phyloP scores from a whole-genome alignment of 1,140 invertebrate genomes.

The Drosophila kohkoa region DNA sequence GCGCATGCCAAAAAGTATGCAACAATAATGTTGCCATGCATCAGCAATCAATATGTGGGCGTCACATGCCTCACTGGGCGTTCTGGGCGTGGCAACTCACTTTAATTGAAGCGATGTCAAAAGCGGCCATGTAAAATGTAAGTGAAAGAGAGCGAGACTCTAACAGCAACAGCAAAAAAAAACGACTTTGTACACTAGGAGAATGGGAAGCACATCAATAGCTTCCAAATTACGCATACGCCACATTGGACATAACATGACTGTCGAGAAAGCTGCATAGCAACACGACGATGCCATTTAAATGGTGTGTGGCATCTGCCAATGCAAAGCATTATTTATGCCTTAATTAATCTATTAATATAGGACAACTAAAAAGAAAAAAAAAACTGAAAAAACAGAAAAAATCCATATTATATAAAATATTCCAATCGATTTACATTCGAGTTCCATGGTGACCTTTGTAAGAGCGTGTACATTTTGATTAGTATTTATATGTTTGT shows the following conservation, averaged over 20 bases:
- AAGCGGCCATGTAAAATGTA: conserved; percentile 57
- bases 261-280: neutral
- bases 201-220: conserved; percentile 27
- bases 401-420: neutral
- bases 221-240: conserved; percentile 68
- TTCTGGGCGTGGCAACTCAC: conserved; percentile 57
- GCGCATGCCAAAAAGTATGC: conserved; percentile 80
- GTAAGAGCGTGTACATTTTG: neutral
- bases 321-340: neutral
- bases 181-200: neutral
- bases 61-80: neutral
- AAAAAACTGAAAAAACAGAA: neutral
- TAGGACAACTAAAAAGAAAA: neutral
- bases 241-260: conserved; percentile 20
- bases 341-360: conserved; percentile 5
- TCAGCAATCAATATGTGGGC: conserved; percentile 69
- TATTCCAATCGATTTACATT: neutral
- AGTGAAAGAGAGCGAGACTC: conserved; percentile 35
- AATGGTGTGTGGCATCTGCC: conserved; percentile 2
- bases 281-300: conserved; percentile 3
- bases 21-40: conserved; percentile 64
- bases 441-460: neutral
- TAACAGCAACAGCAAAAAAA: neutral
- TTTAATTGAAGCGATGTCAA: conserved; percentile 69
- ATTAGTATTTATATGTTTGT: neutral